Evolutionary conservation across 1,140 invertebrate genomes (phyloP), one percentile per base, ranked within the genome.

Genomic region (Bombus picipes): DNA sequence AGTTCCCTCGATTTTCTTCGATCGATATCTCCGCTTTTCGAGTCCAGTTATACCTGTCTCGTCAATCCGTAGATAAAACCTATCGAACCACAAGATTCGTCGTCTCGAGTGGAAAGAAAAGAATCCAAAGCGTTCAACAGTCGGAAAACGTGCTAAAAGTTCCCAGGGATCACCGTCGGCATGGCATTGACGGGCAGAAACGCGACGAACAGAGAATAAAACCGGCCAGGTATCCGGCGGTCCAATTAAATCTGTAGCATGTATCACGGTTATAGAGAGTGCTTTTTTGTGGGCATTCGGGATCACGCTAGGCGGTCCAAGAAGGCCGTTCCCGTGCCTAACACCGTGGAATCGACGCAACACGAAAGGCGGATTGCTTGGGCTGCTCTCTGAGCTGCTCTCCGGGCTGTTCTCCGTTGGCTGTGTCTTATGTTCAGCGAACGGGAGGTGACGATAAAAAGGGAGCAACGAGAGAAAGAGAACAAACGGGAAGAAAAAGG

Each of bases 231-330:
- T 84, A 88, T 90, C 37, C 62, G 59, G 41, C 66, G 73, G 81
- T 43, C 87, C 87, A 86, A 91, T 91, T 91, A 90, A 90, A 90
- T 90, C 76, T 81, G 79, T 86, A 86, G 83, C 86, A 86, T 81
- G 86, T 86, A 88, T 78, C 81, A 71, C 62, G 81, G 53, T 81
- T 90, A 89, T 89, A 62, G 59, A 62, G 65, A 18, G 76, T n/a
- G 79, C 39, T 88, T 90, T 90, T 90, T 90, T 84, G 82, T 73
- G 78, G 66, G 43, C 68, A 59, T 65, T 62, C 74, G 70, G 82
- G 68, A 89, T 74, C 88, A 65, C 75, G 76, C 70, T 87, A 80
- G 77, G 81, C 77, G 65, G 79, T 53, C 66, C 85, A 62, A 85
- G 66, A 87, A 77, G 88, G 75, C 77, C 78, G 79, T 85, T 81